These are phyloP conservation scores for Drosophila phalerata DNA, from an alignment of 2,888 invertebrate species.

Conservation along the genomic window DNA sequence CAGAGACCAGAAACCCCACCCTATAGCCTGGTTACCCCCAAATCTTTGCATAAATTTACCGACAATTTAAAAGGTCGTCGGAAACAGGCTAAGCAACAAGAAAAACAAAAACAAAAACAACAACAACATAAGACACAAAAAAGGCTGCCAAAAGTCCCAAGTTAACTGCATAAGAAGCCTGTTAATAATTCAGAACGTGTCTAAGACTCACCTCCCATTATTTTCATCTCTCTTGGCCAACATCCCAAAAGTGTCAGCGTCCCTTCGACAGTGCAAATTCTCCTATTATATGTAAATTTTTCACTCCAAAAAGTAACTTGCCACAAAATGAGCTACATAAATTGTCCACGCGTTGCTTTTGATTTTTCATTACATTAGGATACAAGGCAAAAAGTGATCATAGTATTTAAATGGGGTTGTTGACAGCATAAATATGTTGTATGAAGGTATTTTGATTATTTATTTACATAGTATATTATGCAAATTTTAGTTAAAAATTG, in stretches of 20 bases:
- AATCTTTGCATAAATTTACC: slow-evolving; percentile 65
- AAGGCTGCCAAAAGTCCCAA: slow-evolving; percentile 20
- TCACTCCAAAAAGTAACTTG: slow-evolving; percentile 44
- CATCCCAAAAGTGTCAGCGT: slow-evolving; percentile 58
- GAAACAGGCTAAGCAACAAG: slow-evolving; percentile 10
- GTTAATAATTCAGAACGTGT: slow-evolving; percentile 73
- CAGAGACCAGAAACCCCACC: too few species aligned
- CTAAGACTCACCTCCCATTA: slow-evolving; percentile 24
- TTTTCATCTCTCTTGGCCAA: slow-evolving; percentile 2
- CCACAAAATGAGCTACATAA: slow-evolving; percentile 70
- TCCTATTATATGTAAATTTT: slow-evolving; percentile 73
- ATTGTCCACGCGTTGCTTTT: slow-evolving; percentile 39
- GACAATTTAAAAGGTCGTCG: slow-evolving; percentile 57
- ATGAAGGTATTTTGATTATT: neutral
- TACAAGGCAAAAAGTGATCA: neutral
- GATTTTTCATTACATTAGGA: slow-evolving; percentile 24
- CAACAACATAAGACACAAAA: neutral
- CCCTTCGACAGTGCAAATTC: slow-evolving; percentile 54
- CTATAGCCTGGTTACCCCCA: slow-evolving; percentile 2
- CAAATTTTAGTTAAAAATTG: neutral
- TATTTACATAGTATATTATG: neutral
- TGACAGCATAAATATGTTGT: slow-evolving; percentile 1
- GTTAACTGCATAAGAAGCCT: slow-evolving; percentile 61
- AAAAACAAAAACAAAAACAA: neutral
- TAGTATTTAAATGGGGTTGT: slow-evolving; percentile 11